Base-by-base conservation (phyloP, 2,888 invertebrate species). In the Ceraclea dissimilis region DNA sequence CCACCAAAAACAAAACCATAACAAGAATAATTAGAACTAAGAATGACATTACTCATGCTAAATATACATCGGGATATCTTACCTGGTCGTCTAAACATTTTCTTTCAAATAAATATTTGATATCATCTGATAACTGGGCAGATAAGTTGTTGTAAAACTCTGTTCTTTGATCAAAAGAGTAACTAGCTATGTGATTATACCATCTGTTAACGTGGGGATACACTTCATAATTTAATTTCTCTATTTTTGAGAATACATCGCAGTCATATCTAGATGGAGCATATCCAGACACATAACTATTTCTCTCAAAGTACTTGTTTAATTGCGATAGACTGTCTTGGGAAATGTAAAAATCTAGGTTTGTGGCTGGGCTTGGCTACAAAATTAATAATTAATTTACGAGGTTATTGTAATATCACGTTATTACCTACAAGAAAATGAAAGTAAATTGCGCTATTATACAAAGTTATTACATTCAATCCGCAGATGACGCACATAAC, bases 151-250 rank as follows among this genome's bases (percentile, higher is more conserved):
- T 70, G 64, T 82, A 80, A 61, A 68, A 65, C 60, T 66, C 67
- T n/a, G n/a, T n/a, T 66, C 73, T 72, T 67, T 83, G 81, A 58
- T 68, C 67, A 61, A 69, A 69, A 67, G 72, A 74, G 70, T 79
- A 84, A 71, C 81, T 83, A 70, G 73, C 69, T 70, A 84, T 79
- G 71, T 83, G 81, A 69, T 72, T 68, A 70, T 75, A 79, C 84
- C 84, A 84, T 70, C 83, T 75, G 66, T 71, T 73, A 62, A 84
- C 67, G 67, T 80, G 68, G 54, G 68, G 68, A 67, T 73, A 79
- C 62, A 70, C 71, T 52, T 68, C 58, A 76, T 68, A 64, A 72
- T 69, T 55, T 21, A 63, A 48, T 62, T 65, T 65, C 65, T 68
- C 65, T 73, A 67, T 50, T 62, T 66, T 64, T 67, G 75, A 65